Evolutionary conservation across 2,797 vertebrate genomes (phyloP), one percentile per base, ranked within the genome.

Genomic region (Sparidentex hasta): DNA sequence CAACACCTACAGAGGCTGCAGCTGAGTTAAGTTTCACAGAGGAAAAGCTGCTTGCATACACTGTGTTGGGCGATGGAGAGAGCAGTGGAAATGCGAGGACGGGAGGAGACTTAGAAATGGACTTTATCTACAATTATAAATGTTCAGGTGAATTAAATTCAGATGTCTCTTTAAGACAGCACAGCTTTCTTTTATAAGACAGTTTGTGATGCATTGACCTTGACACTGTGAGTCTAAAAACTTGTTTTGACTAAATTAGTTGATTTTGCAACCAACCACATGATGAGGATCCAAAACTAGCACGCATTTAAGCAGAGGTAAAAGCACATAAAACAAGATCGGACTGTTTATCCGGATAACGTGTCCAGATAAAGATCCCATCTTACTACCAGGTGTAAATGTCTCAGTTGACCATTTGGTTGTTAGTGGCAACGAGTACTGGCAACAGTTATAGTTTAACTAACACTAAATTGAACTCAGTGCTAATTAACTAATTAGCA

Each of bases 1-100:
- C 72, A 66, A 86, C 75, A 91, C 81, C 83, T 41, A 29, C 65
- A 27, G 38, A 46, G 33, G 46, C 58, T 76, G 58, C 41, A 20
- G 50, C 18, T 50, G 65, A 81, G 58, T 41, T 59, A 48, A 58
- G 74, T 87, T 84, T 81, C 82, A 84, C 20, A 4, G n/a, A 21
- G 47, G 23, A 72, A 71, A 59, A 61, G 0, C 21, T 33, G n/a
- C 3, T 4, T 44, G 78, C 7, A 29, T n/a, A 50, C 12, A 12
- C n/a, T 23, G 17, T 2, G 27, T 33, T 58, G 13, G 38, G 50
- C 17, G 65, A 41, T 21, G 17, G n/a, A 25, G 46, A 43, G 47
- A 7, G 43, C 12, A 57, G 21, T 57, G 75, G 16, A 38, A 71
- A 59, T 23, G 33, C 3, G 20, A 46, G 11, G 43, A 44, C 12